Percentiles rank a stretch among this genome's conserved stretches.
These are phyloP conservation scores for Cheirogaleus medius DNA, from an alignment of 2,113 vertebrate species.

Conservation along the genomic window DNA sequence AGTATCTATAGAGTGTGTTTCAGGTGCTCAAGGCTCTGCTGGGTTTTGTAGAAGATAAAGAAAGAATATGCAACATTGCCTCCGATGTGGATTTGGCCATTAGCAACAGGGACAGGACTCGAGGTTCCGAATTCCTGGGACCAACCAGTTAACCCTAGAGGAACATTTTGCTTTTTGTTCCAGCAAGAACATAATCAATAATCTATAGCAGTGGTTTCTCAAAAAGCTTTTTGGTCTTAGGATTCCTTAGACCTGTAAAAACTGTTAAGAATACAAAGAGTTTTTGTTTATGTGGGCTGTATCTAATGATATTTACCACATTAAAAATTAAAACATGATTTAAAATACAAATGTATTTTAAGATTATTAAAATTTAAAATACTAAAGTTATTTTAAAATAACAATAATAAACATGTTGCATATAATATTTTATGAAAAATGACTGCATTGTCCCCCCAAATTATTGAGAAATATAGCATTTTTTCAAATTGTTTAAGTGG, in stretches of 20 bases:
- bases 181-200: neutral
- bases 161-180: neutral
- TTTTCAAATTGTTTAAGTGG: neutral
- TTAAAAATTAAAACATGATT: slow-evolving; percentile 19
- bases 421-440: neutral
- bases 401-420: neutral
- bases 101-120: neutral
- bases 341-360: neutral
- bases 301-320: neutral
- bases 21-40: neutral
- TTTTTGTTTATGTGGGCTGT: neutral
- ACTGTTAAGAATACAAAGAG: neutral
- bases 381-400: neutral
- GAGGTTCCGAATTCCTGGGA: neutral
- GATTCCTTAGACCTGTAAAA: neutral
- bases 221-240: neutral
- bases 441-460: neutral
- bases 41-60: neutral
- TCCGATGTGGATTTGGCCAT: neutral
- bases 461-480: neutral
- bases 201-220: neutral
- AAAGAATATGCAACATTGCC: neutral
- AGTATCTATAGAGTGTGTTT: neutral
- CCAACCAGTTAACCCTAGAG: neutral
- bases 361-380: no score